phyloP scores from a whole-genome alignment of 2,888 invertebrate genomes.

The Spilosoma lubricipeda region DNA sequence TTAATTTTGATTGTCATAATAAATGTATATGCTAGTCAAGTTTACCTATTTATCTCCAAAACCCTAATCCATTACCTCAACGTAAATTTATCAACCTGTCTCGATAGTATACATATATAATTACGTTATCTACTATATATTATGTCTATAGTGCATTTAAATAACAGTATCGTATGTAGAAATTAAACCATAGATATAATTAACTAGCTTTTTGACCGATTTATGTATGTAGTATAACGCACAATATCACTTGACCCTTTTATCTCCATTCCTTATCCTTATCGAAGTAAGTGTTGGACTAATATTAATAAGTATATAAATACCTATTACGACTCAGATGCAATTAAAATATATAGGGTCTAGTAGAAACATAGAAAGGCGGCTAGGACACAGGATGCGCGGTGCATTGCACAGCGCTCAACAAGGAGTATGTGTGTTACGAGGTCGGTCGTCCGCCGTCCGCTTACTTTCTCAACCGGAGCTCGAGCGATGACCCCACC shows the following conservation, averaged over 20 bases:
- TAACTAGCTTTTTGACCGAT: constrained; percentile 85
- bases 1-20: constrained; percentile 78
- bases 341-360: constrained; percentile 50
- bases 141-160: constrained; percentile 60
- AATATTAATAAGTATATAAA: constrained; percentile 11
- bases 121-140: constrained; percentile 57
- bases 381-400: constrained; percentile 32
- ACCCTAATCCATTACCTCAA: constrained; percentile 67
- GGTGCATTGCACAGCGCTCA: constrained; percentile 36
- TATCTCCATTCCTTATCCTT: constrained; percentile 54
- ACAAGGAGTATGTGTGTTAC: constrained; percentile 79
- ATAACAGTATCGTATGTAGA: constrained; percentile 70
- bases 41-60: constrained; percentile 69
- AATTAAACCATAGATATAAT: constrained; percentile 69
- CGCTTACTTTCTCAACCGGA: constrained; percentile 82
- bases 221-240: constrained; percentile 82
- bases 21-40: constrained; percentile 82
- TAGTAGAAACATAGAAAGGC: constrained; percentile 60
- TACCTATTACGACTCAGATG: constrained; percentile 42
- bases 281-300: constrained; percentile 25
- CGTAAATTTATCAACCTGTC: constrained; percentile 59
- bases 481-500: constrained; percentile 78
- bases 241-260: constrained; percentile 67
- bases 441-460: constrained; percentile 75
- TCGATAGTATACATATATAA: constrained; percentile 52